Conservation (phyloP, 2,113 vertebrate species). For the Ciconia stormi region DNA sequence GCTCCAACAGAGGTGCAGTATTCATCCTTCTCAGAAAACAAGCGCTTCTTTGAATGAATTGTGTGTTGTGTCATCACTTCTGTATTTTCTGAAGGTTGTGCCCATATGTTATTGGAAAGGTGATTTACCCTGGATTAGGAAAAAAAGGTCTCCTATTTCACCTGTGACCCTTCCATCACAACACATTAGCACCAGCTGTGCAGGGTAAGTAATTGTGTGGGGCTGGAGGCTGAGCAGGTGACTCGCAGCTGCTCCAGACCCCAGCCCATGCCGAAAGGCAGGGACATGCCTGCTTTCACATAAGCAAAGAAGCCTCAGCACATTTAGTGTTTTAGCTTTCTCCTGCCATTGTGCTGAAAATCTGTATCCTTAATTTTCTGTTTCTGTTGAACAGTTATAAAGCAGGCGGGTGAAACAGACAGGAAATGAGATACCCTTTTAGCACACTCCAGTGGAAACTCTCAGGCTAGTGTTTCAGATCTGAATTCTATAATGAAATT, state of each 20-base stretch:
- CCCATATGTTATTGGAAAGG: neutral
- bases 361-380: neutral
- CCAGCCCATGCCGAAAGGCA: rapidly evolving
- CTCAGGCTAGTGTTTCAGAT: neutral
- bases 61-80: neutral
- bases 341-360: neutral
- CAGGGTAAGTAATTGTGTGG: neutral
- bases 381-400: neutral
- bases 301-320: neutral
- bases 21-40: neutral
- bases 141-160: neutral
- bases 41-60: neutral
- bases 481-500: neutral
- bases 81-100: neutral
- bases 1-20: neutral
- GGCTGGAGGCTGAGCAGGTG: neutral
- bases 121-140: neutral
- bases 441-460: neutral
- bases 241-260: neutral
- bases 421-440: neutral
- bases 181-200: rapidly evolving
- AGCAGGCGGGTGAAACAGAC: neutral
- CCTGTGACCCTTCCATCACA: neutral
- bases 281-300: neutral
- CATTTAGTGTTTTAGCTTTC: neutral